phyloP scores from a whole-genome alignment of 2,888 invertebrate species.

The Pheosia tremula region DNA sequence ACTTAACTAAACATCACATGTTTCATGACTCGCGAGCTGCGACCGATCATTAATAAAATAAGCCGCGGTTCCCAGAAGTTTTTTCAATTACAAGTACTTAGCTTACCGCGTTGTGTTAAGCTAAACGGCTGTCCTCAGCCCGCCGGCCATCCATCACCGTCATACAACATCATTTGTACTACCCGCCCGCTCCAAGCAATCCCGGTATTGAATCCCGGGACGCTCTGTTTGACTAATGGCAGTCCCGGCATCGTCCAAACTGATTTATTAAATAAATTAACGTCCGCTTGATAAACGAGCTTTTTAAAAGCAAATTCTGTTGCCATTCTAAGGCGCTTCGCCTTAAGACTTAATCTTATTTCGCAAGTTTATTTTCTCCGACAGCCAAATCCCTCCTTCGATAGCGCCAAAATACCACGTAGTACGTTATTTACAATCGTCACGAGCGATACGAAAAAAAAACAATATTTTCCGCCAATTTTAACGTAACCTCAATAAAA shows the following conservation, averaged over 20 bases:
- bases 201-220: constrained; percentile 60
- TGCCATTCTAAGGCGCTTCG: constrained; percentile 43
- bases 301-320: constrained; percentile 60
- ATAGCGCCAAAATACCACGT: constrained; percentile 34
- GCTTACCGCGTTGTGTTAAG: constrained; percentile 49
- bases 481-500: constrained; percentile 51
- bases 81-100: constrained; percentile 37
- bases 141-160: constrained; percentile 68
- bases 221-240: constrained; percentile 69
- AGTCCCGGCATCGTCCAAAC: constrained; percentile 58
- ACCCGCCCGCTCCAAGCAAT: constrained; percentile 53
- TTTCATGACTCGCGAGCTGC: too few relatives aligned
- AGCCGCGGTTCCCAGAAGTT: constrained; percentile 24
- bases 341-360: constrained; percentile 42
- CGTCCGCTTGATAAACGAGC: constrained; percentile 67
- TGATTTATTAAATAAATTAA: constrained; percentile 81
- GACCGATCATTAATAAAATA: neutral
- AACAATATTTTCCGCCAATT: constrained; percentile 53
- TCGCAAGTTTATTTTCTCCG: constrained; percentile 38
- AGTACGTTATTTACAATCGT: constrained; percentile 42
- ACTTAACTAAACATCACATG: too few relatives aligned
- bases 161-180: constrained; percentile 69
- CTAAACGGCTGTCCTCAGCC: constrained; percentile 48
- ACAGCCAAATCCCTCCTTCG: constrained; percentile 47
- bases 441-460: constrained; percentile 40